Evolutionary conservation across 2,797 vertebrate genomes (phyloP), one percentile per base, ranked within the genome.

Genomic region (Alca torda): DNA sequence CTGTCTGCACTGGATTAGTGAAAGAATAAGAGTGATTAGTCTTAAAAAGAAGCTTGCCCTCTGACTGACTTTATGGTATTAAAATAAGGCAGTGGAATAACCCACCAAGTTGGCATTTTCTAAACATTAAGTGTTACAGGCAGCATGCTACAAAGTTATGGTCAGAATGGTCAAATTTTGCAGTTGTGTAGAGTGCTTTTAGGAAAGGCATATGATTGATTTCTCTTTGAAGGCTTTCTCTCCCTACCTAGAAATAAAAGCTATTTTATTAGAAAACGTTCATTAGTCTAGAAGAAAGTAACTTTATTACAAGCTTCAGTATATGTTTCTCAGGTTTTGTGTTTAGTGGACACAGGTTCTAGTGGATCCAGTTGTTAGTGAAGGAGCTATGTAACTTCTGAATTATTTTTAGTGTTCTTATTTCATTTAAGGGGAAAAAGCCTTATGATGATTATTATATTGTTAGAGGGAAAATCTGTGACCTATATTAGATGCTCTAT

Each of bases 11-110:
- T 65, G 87, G 68, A 83, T 91, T 95, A 94, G 16, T 33, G 46
- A 46, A 63, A 87, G 59, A 78, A 43, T 73, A 46, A 64, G 78
- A 60, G 53, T 70, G 41, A 56, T 84, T 85, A 69, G 33, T 65
- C 50, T 90, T 84, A 61, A 75, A 91, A 80, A 88, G 69, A 43
- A 89, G 73, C 63, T 87, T 93, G 76, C 18, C n/a, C 65, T 90
- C 57, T 78, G 48, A 50, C 45, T 75, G 92, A 59, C 82, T 86
- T 68, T 6, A 39, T 0, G 0, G 33, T 37, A 31, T 87, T 65
- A 64, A 83, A 81, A 65, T 50, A 76, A 54, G n/a, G n/a, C 77
- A 77, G 51, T 37, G 79, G 54, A 76, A 69, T 69, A 90, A 48
- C 37, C 35, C 63, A 65, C 43, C 2, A 43, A 88, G 18, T 26